Evolutionary conservation across 2,888 invertebrate genomes (phyloP), one percentile per base, ranked within the genome.

Genomic region (Caenorhabditis angaria): DNA sequence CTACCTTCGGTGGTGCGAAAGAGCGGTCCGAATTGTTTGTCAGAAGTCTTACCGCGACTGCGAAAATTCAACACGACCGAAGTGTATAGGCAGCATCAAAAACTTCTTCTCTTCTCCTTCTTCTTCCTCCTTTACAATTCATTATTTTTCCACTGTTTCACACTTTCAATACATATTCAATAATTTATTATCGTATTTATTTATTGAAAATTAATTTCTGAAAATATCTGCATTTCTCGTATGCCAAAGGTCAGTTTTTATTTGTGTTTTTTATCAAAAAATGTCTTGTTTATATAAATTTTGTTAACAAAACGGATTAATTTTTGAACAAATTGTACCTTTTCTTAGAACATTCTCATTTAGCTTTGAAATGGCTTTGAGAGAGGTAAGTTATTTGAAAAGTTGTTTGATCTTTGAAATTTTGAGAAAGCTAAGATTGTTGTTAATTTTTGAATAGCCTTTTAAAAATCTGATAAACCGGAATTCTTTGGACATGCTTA

Each of bases 21-120:
- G 64, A 61, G 64, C 70, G 70, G 70, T 64, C 70, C 61, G 59
- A 56, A 60, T 61, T 70, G 70, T 70, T 70, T 70, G 70, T 70
- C 59, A 32, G 70, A 70, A 65, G 65, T 65, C 65, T 70, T 70
- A 70, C 69, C 64, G 69, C 10, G n/a, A n/a, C 60, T 54, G 61
- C 57, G 25, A 18, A 54, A 28, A 54, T 27, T 27, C 22, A 18
- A 24, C 54, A 27, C 54, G 28, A 28, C 20, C 25, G n/a, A 22
- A 50, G 50, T 20, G 24, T 5, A 24, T 10, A 24, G 24, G 1
- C 50, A 50, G 24, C 18, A 50, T 22, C 10, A 50, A 50, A 24
- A 24, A 10, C 6, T n/a, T 50, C 6, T 22, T 20, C 22, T 4
- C 22, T 50, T 22, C 8, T 50, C 22, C 24, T 20, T 50, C 22